Evolutionary conservation across 2,797 vertebrate species (phyloP).

Genomic region (Argyrosomus regius): DNA sequence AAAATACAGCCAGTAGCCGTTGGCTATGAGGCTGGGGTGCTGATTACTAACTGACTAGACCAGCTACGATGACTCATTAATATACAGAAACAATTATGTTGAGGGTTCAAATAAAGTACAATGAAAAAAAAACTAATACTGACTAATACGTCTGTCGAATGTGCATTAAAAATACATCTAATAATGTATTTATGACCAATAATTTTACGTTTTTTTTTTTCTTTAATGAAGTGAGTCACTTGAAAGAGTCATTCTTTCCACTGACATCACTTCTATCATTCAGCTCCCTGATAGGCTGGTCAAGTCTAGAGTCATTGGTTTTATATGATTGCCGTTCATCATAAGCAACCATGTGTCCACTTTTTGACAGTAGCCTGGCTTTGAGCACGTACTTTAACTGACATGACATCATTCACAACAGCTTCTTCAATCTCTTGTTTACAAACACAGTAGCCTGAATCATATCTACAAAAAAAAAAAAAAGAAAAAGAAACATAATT

Average conservation of each 20-base stretch:
- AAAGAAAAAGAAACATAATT: neutral
- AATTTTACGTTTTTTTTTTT: neutral
- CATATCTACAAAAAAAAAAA: constrained; percentile 5
- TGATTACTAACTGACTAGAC: neutral
- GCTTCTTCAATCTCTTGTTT: constrained; percentile 22
- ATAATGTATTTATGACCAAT: neutral
- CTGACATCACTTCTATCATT: neutral
- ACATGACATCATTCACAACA: constrained; percentile 32
- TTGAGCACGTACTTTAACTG: neutral
- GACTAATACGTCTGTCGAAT: neutral
- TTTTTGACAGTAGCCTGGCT: constrained; percentile 14
- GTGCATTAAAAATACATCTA: neutral
- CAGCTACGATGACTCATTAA: neutral
- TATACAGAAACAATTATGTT: neutral
- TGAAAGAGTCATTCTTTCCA: neutral
- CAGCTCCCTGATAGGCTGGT: neutral
- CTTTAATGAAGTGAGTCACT: neutral
- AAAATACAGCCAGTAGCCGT: too few species aligned
- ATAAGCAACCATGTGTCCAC: constrained; percentile 25
- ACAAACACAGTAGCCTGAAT: constrained; percentile 2
- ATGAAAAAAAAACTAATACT: neutral
- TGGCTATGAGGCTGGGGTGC: neutral
- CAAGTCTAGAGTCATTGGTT: constrained; percentile 14
- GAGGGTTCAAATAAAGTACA: neutral
- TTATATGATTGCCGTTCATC: constrained; percentile 44